Base-by-base conservation (phyloP, 2,113 vertebrate genomes). In the Hoplias malabaricus region DNA sequence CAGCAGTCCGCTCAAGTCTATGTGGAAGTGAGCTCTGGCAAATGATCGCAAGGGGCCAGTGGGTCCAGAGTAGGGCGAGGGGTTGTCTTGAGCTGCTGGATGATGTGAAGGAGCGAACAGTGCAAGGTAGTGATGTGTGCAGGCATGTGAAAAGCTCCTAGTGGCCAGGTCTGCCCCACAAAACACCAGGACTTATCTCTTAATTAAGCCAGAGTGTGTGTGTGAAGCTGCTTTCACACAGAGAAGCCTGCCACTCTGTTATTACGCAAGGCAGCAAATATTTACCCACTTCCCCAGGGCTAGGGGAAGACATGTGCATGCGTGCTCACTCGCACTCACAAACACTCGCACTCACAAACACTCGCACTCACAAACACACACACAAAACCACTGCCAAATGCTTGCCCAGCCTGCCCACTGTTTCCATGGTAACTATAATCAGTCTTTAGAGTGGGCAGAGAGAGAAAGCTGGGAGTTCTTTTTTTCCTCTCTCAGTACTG, bases 391-490 rank as follows among this genome's bases (percentile, higher is more conserved):
- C 75, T 81, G 87, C 80, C 84, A 83, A 83, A 75, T 84, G 81
- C 80, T 61, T 71, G 85, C 77, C 83, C 86, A 88, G 84, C 62
- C 81, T 69, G 81, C 82, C 83, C 80, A 82, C 85, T 87, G 92
- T 92, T 90, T 79, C 91, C 85, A 91, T 90, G 86, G 89, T 69
- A 87, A 93, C 90, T 67, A 79, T 79, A 71, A 70, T 85, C 65
- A 80, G 79, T 81, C 84, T 27, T 68, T 46, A 75, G 73, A 77
- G 75, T 78, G 81, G 85, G 85, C 74, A 69, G 34, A 73, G 21
- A 74, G 42, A 62, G 71, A 40, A 31, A 71, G 61, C 46, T 69
- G 73, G 68, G 70, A 75, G 77, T 38, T 62, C 73, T 75, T 70
- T 74, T 73, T 53, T 53, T 23, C 10, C n/a, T 5, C 4, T 19